Conservation (phyloP, 2,113 vertebrate species). For the Fregata magnificens region DNA sequence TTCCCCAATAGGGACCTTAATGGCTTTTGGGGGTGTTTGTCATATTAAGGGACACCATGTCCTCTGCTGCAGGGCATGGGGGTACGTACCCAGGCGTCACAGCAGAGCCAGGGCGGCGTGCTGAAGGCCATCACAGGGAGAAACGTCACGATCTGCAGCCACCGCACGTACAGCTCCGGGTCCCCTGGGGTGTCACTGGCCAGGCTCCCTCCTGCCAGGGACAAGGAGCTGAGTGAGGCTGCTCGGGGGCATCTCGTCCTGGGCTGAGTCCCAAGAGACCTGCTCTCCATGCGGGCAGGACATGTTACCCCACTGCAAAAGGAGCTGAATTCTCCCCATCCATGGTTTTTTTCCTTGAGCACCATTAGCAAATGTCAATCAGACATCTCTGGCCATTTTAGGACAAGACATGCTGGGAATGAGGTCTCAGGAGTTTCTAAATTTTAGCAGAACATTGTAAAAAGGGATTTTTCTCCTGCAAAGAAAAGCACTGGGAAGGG, state of each 20-base stretch:
- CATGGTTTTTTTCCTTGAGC: accelerated
- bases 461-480: not conserved
- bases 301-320: accelerated
- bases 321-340: not conserved
- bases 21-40: not conserved
- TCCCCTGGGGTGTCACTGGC: conserved; percentile 69
- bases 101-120: conserved; percentile 85
- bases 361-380: not conserved
- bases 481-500: accelerated
- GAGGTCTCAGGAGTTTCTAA: not conserved
- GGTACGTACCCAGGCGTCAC: conserved; percentile 75
- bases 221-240: not conserved
- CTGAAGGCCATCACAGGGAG: conserved; percentile 89
- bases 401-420: not conserved
- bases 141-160: conserved; percentile 86
- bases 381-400: not conserved
- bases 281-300: not conserved
- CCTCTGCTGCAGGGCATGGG: accelerated
- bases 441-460: not conserved
- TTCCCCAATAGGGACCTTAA: accelerated
- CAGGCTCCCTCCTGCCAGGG: conserved; percentile 79
- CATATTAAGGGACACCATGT: accelerated
- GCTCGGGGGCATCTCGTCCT: accelerated
- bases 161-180: conserved; percentile 86
- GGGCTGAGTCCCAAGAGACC: not conserved